Conservation (phyloP, 1,140 invertebrate species). For the Rhopalosiphum padi region DNA sequence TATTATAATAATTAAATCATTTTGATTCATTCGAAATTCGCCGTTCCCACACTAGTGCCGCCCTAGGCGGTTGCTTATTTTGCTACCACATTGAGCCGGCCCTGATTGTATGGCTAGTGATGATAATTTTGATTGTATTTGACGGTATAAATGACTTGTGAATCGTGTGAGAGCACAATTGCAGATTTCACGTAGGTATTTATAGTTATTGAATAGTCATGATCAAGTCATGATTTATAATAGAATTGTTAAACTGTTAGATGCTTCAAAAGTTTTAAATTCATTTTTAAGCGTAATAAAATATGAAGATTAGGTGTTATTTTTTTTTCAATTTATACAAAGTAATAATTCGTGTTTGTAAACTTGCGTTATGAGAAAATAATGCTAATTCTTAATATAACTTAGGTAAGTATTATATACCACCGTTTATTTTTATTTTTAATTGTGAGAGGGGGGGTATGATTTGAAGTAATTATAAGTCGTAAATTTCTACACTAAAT, state of each 20-base stretch:
- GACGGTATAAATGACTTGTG: too few relatives aligned
- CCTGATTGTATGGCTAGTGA: too few relatives aligned
- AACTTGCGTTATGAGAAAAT: not conserved
- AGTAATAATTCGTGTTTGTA: not conserved
- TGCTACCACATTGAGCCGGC: too few relatives aligned
- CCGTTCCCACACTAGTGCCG: not conserved
- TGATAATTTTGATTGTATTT: too few relatives aligned
- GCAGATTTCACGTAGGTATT: not conserved
- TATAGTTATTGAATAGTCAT: too few relatives aligned
- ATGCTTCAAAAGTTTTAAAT: not conserved
- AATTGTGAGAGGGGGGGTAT: not conserved
- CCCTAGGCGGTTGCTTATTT: not conserved
- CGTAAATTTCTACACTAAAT: not conserved
- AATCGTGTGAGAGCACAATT: too few relatives aligned
- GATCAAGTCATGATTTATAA: not conserved
- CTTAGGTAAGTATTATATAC: not conserved
- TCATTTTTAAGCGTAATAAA: not conserved
- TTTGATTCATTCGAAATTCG: slow-evolving; percentile 17
- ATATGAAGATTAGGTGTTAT: not conserved
- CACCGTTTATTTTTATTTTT: not conserved
- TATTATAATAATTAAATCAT: slow-evolving; percentile 18
- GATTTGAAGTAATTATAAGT: not conserved
- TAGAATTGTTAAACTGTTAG: not conserved
- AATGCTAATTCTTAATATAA: slow-evolving; percentile 6
- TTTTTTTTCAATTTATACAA: not conserved